These are phyloP conservation scores for Bovichtus diacanthus DNA, from an alignment of 2,797 vertebrate genomes.

Conservation along the genomic window DNA sequence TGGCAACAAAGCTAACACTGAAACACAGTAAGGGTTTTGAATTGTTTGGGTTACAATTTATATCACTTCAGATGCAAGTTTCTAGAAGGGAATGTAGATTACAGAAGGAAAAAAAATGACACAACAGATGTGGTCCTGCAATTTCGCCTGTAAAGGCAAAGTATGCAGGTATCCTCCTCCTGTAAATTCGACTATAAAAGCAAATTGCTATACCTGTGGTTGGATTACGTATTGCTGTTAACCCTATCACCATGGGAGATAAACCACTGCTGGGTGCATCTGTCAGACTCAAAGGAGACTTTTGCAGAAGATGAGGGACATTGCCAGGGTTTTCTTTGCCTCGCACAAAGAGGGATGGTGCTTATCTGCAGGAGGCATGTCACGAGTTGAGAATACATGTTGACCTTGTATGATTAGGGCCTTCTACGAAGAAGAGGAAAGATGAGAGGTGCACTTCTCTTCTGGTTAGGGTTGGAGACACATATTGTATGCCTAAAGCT, in stretches of 20 bases:
- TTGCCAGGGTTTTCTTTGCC: neutral
- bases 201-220: neutral
- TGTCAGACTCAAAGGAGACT: neutral
- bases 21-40: neutral
- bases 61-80: neutral
- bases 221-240: neutral
- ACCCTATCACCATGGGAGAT: neutral
- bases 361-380: neutral
- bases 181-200: conserved; percentile 9
- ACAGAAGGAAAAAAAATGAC: neutral
- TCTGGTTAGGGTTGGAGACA: neutral
- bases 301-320: neutral
- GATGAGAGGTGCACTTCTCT: neutral
- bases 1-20: neutral
- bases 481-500: neutral
- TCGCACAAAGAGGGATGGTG: neutral
- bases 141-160: neutral
- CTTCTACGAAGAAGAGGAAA: neutral
- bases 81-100: neutral
- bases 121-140: neutral
- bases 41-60: neutral
- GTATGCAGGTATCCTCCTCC: neutral
- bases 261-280: conserved; percentile 6
- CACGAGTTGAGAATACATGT: conserved; percentile 5
- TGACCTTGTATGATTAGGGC: neutral